Evolutionary conservation across 1,140 invertebrate species (phyloP).

Genomic region (Drepana arcuata): DNA sequence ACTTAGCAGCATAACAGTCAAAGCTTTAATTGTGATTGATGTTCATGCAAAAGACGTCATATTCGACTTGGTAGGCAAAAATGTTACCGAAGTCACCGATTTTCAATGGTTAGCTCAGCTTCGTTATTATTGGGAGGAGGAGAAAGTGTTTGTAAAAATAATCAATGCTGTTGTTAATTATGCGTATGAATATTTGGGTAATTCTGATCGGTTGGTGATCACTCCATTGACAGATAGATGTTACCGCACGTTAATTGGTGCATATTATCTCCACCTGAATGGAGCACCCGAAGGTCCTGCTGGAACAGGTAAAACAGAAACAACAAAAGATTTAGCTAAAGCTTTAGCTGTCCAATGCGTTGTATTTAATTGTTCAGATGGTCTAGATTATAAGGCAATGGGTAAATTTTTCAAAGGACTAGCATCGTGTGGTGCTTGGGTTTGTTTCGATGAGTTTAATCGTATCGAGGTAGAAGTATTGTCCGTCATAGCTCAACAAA

Average conservation of each 20-base stretch:
- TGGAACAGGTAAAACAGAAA: conserved; percentile 96
- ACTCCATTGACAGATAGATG: conserved; percentile 91
- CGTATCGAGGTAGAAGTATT: conserved; percentile 92
- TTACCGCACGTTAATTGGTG: conserved; percentile 90
- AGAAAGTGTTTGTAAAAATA: conserved; percentile 84
- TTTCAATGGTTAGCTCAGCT: conserved; percentile 94
- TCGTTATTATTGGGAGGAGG: conserved; percentile 92
- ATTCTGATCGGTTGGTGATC: conserved; percentile 85
- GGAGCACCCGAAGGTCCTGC: conserved; percentile 92
- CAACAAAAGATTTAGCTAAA: conserved; percentile 93
- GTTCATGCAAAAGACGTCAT: conserved; percentile 94
- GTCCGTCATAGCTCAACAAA: conserved; percentile 91
- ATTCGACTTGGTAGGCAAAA: conserved; percentile 79
- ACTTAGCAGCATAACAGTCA: conserved; percentile 83
- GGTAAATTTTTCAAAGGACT: conserved; percentile 91
- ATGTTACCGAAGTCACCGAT: conserved; percentile 82
- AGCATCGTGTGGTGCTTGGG: conserved; percentile 93
- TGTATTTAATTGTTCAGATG: conserved; percentile 94
- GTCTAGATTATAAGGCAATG: conserved; percentile 94
- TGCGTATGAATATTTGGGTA: conserved; percentile 94
- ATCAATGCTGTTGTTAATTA: conserved; percentile 90
- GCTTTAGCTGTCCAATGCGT: conserved; percentile 91
- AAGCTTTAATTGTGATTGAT: conserved; percentile 91
- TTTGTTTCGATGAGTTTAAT: conserved; percentile 95
- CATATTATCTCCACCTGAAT: conserved; percentile 88